Evolutionary conservation across 1,140 invertebrate genomes (phyloP), one percentile per base, ranked within the genome.

Genomic region (Monomorium pharaonis): DNA sequence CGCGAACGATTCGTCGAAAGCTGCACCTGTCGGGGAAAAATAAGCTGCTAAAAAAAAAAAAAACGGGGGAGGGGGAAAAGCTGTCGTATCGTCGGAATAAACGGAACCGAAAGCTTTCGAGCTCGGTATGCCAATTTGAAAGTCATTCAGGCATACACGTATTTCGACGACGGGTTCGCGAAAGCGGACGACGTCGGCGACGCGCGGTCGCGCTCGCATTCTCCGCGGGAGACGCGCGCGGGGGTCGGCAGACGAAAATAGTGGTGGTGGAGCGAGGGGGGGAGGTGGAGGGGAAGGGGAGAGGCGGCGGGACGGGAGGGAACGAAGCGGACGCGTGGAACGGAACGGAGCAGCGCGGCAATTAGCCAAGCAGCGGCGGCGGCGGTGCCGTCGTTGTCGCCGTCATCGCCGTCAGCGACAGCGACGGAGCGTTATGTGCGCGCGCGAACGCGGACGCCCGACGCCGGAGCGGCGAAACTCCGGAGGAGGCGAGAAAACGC

Each of bases 401-500:
- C 24, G 37, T 16, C 33, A 16, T 5, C 56, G 12, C 6, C 21
- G 10, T 30, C 37, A 42, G 27, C 14, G 14, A 51, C 62, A 21
- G 49, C 63, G 33, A 21, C 51, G 37, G 47, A 14, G n/a, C n/a
- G n/a, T n/a, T n/a, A n/a, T n/a, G n/a, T n/a, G n/a, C n/a, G n/a
- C n/a, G n/a, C n/a, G n/a, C n/a, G n/a, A n/a, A n/a, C n/a, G n/a
- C n/a, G n/a, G n/a, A n/a, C n/a, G n/a, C n/a, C n/a, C n/a, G n/a
- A n/a, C n/a, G n/a, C n/a, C n/a, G n/a, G n/a, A n/a, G n/a, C n/a
- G n/a, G n/a, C n/a, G n/a, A 85, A 87, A 90, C 37, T 69, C 88
- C 49, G 86, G 87, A 78, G 37, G 89, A 92, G 85, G n/a, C n/a
- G n/a, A n/a, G n/a, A n/a, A n/a, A n/a, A n/a, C n/a, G 62, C 63